phyloP scores from a whole-genome alignment of 2,797 vertebrate species.

The Lemur catta region DNA sequence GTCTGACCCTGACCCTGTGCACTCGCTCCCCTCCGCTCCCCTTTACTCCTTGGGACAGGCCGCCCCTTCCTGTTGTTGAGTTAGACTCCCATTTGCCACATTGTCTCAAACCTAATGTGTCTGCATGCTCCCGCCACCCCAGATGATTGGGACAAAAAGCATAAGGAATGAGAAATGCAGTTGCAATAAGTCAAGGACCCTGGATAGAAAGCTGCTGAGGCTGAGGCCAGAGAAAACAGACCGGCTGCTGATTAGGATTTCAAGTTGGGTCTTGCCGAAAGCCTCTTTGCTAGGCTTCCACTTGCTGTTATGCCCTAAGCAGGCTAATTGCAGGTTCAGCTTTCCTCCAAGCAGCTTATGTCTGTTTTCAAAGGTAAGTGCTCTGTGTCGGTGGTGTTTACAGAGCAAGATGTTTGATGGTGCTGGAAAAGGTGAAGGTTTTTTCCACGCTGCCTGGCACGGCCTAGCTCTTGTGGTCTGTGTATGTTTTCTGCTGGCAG shows the following conservation, averaged over 20 bases:
- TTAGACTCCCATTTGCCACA: neutral
- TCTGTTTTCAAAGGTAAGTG: conserved; percentile 40
- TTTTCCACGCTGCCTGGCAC: neutral
- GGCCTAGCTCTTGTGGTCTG: neutral
- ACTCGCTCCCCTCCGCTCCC: neutral
- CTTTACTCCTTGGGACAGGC: neutral
- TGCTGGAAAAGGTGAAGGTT: neutral
- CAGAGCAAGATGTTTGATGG: conserved; percentile 18
- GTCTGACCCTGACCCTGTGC: neutral
- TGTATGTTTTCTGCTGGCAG: neutral
- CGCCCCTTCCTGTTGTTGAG: neutral
- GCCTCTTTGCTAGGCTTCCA: neutral
- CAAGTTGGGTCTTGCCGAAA: conserved; percentile 42
- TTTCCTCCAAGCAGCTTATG: neutral
- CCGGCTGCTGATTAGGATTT: conserved; percentile 58
- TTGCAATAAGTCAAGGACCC: neutral
- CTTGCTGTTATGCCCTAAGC: neutral
- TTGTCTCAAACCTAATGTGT: neutral
- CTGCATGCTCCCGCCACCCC: neutral
- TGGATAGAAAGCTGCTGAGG: neutral
- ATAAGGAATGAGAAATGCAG: neutral
- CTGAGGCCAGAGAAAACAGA: conserved; percentile 42
- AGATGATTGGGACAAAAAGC: neutral
- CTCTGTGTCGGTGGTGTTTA: neutral
- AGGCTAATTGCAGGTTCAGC: conserved; percentile 18